Conservation (phyloP, 2,888 invertebrate genomes). For the Polydesmus complanatus region DNA sequence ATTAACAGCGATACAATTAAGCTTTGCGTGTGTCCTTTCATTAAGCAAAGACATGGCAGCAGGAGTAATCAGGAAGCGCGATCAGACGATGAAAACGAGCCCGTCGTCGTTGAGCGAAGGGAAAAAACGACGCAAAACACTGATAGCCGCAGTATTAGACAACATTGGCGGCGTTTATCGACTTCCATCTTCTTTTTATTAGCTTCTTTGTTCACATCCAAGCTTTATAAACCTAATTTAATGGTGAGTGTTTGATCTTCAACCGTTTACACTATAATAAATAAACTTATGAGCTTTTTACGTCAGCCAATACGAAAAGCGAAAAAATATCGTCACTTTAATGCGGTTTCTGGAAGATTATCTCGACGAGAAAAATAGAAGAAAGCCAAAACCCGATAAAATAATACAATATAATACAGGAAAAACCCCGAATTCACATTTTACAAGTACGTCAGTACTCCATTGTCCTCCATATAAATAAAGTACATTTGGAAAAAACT, state of each 20-base stretch:
- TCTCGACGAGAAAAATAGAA: too few species aligned
- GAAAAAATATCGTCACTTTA: background rate
- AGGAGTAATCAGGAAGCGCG: background rate
- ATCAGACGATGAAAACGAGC: too few species aligned
- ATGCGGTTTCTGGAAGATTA: background rate
- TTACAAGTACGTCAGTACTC: too few species aligned
- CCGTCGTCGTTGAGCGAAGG: background rate
- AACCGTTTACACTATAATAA: background rate
- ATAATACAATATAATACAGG: too few species aligned
- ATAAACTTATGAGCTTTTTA: background rate
- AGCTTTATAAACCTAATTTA: background rate
- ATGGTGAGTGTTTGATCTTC: background rate
- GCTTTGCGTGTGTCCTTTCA: background rate
- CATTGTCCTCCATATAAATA: too few species aligned
- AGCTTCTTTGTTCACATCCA: background rate
- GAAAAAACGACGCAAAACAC: background rate
- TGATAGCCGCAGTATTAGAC: background rate
- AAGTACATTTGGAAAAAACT: too few species aligned
- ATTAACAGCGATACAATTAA: background rate
- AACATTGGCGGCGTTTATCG: background rate
- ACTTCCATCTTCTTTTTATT: background rate
- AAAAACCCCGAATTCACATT: too few species aligned
- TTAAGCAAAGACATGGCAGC: background rate
- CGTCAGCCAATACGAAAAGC: background rate
- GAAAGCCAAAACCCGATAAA: too few species aligned